Conservation (phyloP, 2,113 vertebrate species). For the Propithecus coquereli region DNA sequence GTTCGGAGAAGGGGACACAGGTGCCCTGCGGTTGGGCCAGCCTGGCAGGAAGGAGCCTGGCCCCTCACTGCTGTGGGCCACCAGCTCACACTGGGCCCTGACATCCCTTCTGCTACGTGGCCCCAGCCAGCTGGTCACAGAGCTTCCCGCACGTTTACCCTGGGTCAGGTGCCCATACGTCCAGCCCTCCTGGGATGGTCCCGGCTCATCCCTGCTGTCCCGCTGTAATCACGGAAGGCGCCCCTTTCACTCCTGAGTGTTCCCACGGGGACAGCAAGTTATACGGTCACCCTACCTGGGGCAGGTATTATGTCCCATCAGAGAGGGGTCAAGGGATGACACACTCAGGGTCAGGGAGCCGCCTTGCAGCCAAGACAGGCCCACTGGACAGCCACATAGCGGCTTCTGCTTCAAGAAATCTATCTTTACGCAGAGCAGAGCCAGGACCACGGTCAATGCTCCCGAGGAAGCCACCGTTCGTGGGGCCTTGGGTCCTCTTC, state of each 20-base stretch:
- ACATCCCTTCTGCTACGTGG: neutral
- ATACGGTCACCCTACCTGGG: rapidly evolving
- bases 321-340: neutral
- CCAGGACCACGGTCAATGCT: constrained; percentile 37
- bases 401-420: neutral
- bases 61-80: neutral
- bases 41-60: rapidly evolving
- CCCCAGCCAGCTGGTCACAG: rapidly evolving
- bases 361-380: rapidly evolving
- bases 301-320: rapidly evolving
- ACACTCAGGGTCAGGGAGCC: neutral
- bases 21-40: neutral
- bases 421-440: neutral
- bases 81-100: neutral
- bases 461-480: neutral
- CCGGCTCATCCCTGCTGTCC: neutral
- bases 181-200: rapidly evolving
- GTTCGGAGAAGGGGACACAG: neutral
- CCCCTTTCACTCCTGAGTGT: neutral
- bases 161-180: rapidly evolving
- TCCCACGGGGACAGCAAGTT: neutral
- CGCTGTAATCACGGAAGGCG: neutral
- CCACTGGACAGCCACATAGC: neutral
- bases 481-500: neutral
- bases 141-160: neutral